These are phyloP conservation scores for Agriopis leucophaearia DNA, from an alignment of 2,888 invertebrate species.

Conservation along the genomic window DNA sequence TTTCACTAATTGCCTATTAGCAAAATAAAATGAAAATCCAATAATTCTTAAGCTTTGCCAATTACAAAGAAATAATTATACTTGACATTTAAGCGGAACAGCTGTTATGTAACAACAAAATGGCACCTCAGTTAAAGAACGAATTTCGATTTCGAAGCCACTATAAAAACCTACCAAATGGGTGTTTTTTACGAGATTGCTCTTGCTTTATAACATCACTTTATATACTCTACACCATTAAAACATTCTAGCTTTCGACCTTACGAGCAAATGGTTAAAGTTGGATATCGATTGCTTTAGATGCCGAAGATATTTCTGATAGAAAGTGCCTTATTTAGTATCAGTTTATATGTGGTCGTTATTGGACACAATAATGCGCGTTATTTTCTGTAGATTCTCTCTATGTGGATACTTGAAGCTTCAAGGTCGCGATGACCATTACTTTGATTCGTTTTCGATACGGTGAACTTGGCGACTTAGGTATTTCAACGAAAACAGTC, in stretches of 20 bases:
- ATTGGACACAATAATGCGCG: constrained; percentile 57
- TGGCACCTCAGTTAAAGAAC: constrained; percentile 35
- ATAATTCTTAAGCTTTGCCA: constrained; percentile 6
- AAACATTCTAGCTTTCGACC: constrained; percentile 42
- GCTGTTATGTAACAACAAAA: constrained; percentile 23
- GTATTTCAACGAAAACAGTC: neutral
- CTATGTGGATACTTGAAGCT: constrained; percentile 15
- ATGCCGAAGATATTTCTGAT: constrained; percentile 48
- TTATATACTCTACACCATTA: constrained; percentile 41
- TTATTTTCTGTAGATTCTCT: constrained; percentile 43
- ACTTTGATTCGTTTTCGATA: constrained; percentile 31
- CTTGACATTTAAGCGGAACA: constrained; percentile 6
- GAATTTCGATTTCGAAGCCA: constrained; percentile 46
- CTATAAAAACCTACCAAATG: constrained; percentile 48
- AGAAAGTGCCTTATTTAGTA: constrained; percentile 56
- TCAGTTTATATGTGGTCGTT: constrained; percentile 66
- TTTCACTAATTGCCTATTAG: neutral
- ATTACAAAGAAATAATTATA: constrained; percentile 5
- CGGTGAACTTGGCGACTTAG: neutral
- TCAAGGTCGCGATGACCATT: constrained; percentile 26
- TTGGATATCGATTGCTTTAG: constrained; percentile 46
- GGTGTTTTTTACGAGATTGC: constrained; percentile 59
- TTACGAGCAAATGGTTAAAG: constrained; percentile 49
- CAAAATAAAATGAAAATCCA: neutral
- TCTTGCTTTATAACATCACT: constrained; percentile 56